Evolutionary conservation across 64 coral and sea anemone genomes (phyloP), one percentile per base, ranked within the genome.

Genomic region (Stichodactyla mertensii): DNA sequence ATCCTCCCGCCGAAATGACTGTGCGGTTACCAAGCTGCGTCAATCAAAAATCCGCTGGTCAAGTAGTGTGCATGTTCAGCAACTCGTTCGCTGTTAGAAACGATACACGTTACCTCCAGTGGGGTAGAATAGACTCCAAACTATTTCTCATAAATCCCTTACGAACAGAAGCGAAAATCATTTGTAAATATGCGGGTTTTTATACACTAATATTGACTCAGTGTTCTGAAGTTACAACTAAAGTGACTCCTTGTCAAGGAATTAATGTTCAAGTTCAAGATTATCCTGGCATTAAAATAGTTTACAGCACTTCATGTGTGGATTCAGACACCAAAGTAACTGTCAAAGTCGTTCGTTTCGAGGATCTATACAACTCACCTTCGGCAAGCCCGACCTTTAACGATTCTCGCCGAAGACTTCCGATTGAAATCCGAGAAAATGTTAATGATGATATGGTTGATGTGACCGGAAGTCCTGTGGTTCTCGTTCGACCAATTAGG

Each of bases 41-140:
- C 0, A 83, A 56, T 28, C 45, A 77, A 16, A 78, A 92, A 61
- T 62, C 51, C 19, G 85, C 83, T 78, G 94, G 94, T 6, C 94
- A 97, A 87, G 79, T 93, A 9, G 91, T 97, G 16, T 97, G 94
- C 77, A 84, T 97, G 74, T 90, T 89, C 84, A 88, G 94, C 52
- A 79, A 78, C 12, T 87, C 89, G 19, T 66, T 82, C 8, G 80
- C 22, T 52, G 7, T 86, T 0, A 89, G 67, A 18, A 84, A 93
- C 58, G 86, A 78, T 19, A 82, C 71, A 4, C 51, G 77, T 52
- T 52, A 69, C 22, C 86, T 93, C n/a, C 69, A 87, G 31, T 97
- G 94, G 94, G 88, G 80, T 52, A 83, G 83, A 12, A 53, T 97
- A 6, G 91, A 93, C 61, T 97, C 94, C 0, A 62, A 80, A 16